Base-by-base conservation (phyloP, 2,113 vertebrate genomes). In the Chaetodon trifascialis region DNA sequence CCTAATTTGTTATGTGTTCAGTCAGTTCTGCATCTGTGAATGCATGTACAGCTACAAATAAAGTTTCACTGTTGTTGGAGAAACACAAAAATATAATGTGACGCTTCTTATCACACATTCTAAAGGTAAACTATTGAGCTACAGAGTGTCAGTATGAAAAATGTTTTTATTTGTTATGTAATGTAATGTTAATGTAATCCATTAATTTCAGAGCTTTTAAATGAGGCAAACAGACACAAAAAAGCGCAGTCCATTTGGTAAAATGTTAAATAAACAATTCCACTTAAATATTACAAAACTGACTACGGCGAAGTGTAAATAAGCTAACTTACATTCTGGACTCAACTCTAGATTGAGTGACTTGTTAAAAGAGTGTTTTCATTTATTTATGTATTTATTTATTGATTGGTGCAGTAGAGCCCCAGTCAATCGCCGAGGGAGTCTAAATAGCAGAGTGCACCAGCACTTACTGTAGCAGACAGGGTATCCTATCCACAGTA, bases 341-440 rank as follows among this genome's bases (percentile, higher is more conserved):
- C 12, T 49, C 52, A 54, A 52, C 21, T 69, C 8, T n/a, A 3
- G 79, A 71, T 67, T 71, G 36, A 73, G 38, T 49, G 58, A 73
- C 56, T 46, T 5, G 70, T 79, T 58, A 44, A 68, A 6, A 55
- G 60, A 58, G 47, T 63, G 74, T 86, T 81, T 76, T 80, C 16
- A 79, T 75, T 89, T 67, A 85, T 88, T 69, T 81, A 80, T 76
- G 62, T 34, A 72, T 80, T 82, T 68, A 70, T 68, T 62, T 4
- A 90, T 81, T 38, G 87, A 88, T 71, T 40, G 46, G 17, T 82
- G 68, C 47, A 63, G 63, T 36, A 44, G 59, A 65, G 80, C 52
- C 72, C 52, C 46, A 47, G 54, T 91, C 87, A 7, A 90, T 89
- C 34, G 62, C 52, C 3, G 21, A 56, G 82, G 70, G 59, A 81